phyloP scores from a whole-genome alignment of 2,888 invertebrate genomes.

The Stegana nigrithorax region DNA sequence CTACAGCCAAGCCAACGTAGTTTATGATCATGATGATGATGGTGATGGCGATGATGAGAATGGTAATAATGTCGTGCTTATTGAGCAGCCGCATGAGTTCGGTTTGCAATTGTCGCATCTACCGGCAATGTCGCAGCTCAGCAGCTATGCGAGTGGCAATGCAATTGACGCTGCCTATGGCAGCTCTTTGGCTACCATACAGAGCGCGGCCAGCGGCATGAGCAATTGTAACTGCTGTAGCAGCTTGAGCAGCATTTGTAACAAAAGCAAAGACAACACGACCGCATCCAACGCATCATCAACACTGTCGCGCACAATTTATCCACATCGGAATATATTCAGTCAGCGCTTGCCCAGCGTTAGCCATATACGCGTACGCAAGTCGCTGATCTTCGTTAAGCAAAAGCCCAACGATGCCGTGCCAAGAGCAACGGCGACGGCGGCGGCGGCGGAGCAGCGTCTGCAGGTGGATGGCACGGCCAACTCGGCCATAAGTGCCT shows the following conservation, averaged over 20 bases:
- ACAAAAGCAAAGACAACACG: slow-evolving; percentile 22
- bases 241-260: not conserved
- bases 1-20: too few relatives aligned
- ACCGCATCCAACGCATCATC: slow-evolving; percentile 15
- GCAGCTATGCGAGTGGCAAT: not conserved
- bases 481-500: not conserved
- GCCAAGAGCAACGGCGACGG: not conserved
- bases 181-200: too few relatives aligned
- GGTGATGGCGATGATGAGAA: not conserved
- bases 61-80: not conserved
- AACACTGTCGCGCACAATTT: slow-evolving; percentile 42
- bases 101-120: too few relatives aligned
- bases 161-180: not conserved
- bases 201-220: too few relatives aligned
- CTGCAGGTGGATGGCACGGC: too few relatives aligned
- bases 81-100: not conserved
- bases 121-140: not conserved
- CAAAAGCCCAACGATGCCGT: slow-evolving; percentile 5
- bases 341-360: slow-evolving; percentile 53
- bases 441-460: not conserved
- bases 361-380: slow-evolving; percentile 46
- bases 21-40: not conserved
- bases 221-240: slow-evolving; percentile 24
- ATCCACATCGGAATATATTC: slow-evolving; percentile 20
- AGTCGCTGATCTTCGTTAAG: slow-evolving; percentile 48